Evolutionary conservation across 2,113 vertebrate genomes (phyloP).

Genomic region (Clupea harengus): DNA sequence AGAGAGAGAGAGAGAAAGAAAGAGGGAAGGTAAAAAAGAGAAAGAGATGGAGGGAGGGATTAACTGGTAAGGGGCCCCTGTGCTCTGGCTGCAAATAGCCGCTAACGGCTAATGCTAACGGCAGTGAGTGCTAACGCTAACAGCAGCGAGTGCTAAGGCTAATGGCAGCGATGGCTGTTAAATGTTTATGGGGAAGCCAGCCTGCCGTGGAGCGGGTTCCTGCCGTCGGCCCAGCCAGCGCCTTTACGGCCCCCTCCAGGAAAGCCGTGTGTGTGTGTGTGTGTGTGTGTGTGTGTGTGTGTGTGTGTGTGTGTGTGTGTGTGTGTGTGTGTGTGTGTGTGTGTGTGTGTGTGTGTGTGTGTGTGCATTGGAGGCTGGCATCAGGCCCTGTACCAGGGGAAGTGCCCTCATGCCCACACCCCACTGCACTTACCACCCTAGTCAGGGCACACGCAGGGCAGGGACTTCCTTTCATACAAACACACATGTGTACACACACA

Average conservation of each 20-base stretch:
- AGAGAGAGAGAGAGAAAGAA: neutral
- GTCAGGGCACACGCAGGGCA: neutral
- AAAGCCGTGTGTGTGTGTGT: neutral
- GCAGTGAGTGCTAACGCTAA: too few relatives aligned
- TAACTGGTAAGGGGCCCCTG: constrained; percentile 17
- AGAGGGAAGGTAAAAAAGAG: neutral
- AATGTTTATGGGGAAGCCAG: constrained; percentile 51
- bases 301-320: neutral
- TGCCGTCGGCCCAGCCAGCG: constrained; percentile 10
- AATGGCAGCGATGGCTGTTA: constrained; percentile 29
- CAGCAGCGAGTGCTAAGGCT: too few relatives aligned
- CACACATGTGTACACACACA: neutral
- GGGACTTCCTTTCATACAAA: neutral
- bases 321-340: neutral
- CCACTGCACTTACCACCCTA: neutral
- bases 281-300: neutral
- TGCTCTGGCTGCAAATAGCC: constrained; percentile 28
- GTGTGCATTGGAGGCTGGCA: neutral
- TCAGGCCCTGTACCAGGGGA: neutral
- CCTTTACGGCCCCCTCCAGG: too few relatives aligned
- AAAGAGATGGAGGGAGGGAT: neutral
- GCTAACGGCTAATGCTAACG: neutral
- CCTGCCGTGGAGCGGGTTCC: too few relatives aligned
- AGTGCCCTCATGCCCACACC: neutral
- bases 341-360: neutral